phyloP scores from a whole-genome alignment of 2,888 invertebrate species.

The Rapana venosa region DNA sequence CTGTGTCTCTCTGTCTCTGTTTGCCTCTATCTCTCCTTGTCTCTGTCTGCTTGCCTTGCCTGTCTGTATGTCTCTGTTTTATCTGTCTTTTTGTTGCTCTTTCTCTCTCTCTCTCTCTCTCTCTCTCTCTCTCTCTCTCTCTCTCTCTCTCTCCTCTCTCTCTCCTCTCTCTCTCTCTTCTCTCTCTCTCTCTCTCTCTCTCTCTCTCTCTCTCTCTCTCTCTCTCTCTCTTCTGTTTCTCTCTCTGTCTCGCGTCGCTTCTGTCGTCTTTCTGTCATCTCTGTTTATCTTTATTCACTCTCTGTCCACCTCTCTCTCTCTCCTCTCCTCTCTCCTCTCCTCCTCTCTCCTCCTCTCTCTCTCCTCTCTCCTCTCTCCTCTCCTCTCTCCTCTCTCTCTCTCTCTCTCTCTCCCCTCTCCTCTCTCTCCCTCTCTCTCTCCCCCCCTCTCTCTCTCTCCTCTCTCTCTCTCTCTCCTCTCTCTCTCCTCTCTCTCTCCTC shows the following conservation, averaged over 20 bases:
- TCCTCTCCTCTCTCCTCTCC: neutral
- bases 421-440: neutral
- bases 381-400: neutral
- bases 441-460: neutral
- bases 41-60: neutral
- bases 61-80: neutral
- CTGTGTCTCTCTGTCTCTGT: too few relatives aligned
- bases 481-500: too few relatives aligned
- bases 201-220: neutral
- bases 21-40: neutral
- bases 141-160: too few relatives aligned
- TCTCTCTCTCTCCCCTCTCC: neutral
- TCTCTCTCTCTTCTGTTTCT: neutral
- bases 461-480: too few relatives aligned
- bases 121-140: too few relatives aligned
- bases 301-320: neutral
- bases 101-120: too few relatives aligned
- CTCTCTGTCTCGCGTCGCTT: neutral
- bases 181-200: neutral
- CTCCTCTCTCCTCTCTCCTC: neutral
- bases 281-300: neutral
- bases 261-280: neutral
- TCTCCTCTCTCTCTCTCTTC: neutral
- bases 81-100: neutral
- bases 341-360: neutral